phyloP scores from a whole-genome alignment of 2,797 vertebrate species.

The Sphenodon punctatus region DNA sequence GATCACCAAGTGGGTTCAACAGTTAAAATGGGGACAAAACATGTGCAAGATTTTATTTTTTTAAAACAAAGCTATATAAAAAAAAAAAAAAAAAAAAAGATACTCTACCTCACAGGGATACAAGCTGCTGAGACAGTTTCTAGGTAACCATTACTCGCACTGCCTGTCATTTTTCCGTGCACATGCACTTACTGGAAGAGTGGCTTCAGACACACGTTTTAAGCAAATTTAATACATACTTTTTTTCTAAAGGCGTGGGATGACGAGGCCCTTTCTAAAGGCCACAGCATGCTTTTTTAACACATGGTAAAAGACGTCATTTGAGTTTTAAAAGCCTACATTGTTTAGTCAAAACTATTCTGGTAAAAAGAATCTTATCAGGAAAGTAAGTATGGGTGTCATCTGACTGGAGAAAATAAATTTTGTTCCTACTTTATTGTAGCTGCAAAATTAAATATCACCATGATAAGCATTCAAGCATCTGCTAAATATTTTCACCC shows the following conservation, averaged over 20 bases:
- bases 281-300: constrained; percentile 8
- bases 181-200: constrained; percentile 29
- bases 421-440: neutral
- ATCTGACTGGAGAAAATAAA: constrained; percentile 2
- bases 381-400: neutral
- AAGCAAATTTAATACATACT: neutral
- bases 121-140: constrained; percentile 35
- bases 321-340: neutral
- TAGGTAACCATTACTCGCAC: constrained; percentile 32
- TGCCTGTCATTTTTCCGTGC: constrained; percentile 15
- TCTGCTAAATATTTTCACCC: neutral
- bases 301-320: neutral
- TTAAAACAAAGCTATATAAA: neutral
- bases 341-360: neutral
- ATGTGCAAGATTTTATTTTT: constrained; percentile 13
- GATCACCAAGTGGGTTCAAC: neutral
- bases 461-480: constrained; percentile 12
- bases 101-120: neutral
- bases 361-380: neutral
- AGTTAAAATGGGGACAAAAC: neutral
- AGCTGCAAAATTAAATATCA: constrained; percentile 22
- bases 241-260: neutral
- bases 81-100: neutral
- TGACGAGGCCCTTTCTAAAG: constrained; percentile 27
- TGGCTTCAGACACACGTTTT: constrained; percentile 22